Conservation (phyloP, 2,797 vertebrate species). For the Mormyrops boulengeri region DNA sequence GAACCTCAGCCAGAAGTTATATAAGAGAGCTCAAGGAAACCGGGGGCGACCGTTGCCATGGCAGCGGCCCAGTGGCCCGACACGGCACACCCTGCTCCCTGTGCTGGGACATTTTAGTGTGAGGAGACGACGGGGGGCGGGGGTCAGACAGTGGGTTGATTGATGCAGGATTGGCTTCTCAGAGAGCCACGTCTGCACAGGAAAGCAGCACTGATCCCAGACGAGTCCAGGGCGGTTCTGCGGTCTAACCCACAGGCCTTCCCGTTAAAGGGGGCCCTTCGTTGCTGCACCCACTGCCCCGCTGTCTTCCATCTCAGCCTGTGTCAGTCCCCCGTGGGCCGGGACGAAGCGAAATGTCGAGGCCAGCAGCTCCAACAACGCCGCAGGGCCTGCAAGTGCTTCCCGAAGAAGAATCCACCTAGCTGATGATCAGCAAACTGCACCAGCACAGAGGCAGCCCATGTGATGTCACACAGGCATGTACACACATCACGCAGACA, state of each 20-base stretch:
- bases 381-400: background rate
- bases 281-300: background rate
- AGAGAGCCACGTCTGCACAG: background rate
- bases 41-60: background rate
- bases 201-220: background rate
- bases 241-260: background rate
- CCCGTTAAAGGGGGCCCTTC: background rate
- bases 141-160: background rate
- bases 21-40: background rate
- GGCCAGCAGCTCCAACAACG: background rate
- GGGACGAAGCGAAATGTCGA: background rate
- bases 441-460: background rate
- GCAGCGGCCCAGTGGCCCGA: background rate
- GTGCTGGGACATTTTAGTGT: background rate
- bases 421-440: background rate
- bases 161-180: background rate
- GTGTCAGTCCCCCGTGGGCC: background rate
- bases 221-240: background rate
- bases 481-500: background rate
- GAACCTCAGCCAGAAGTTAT: constrained; percentile 10
- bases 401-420: background rate
- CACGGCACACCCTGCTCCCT: background rate
- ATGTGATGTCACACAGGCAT: background rate
- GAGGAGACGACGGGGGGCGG: background rate
- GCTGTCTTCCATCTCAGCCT: background rate